phyloP scores from a whole-genome alignment of 1,140 invertebrate species.

The Himalopsyche phryganea region DNA sequence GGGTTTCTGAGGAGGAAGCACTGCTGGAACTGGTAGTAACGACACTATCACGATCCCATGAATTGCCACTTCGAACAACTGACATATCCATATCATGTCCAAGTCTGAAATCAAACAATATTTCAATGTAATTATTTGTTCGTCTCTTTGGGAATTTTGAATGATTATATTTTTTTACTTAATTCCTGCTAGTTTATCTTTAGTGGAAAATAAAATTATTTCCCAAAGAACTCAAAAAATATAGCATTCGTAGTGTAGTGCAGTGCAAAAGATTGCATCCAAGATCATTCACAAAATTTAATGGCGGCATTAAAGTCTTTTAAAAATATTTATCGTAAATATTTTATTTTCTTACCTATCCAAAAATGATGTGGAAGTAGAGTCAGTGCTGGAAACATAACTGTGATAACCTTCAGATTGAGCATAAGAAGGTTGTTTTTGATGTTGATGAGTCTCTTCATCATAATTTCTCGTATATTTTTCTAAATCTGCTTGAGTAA shows the following conservation, averaged over 20 bases:
- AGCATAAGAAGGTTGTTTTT: constrained; percentile 73
- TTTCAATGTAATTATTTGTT: too few species aligned
- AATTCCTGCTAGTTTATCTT: too few species aligned
- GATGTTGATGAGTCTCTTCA: constrained; percentile 56
- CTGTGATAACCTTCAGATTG: constrained; percentile 80
- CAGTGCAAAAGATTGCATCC: too few species aligned
- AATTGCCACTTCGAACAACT: constrained; percentile 7
- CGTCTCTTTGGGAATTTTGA: too few species aligned
- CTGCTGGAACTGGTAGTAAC: constrained; percentile 65
- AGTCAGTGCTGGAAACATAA: constrained; percentile 76
- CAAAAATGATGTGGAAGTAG: constrained; percentile 73
- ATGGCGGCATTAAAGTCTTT: too few species aligned
- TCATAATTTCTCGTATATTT: constrained; percentile 65
- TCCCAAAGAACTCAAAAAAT: too few species aligned
- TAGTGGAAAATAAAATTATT: too few species aligned
- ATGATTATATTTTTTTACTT: too few species aligned
- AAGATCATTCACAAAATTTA: too few species aligned
- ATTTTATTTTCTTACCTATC: constrained; percentile 62
- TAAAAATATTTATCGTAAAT: too few species aligned
- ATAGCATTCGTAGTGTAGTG: too few species aligned
- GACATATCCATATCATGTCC: constrained; percentile 27
- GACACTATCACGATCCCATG: constrained; percentile 62
- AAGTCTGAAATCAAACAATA: constrained; percentile 19
- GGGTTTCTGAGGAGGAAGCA: constrained; percentile 74
- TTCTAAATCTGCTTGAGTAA: constrained; percentile 67